phyloP scores from a whole-genome alignment of 2,888 invertebrate genomes.

The Euspilapteryx auroguttella region DNA sequence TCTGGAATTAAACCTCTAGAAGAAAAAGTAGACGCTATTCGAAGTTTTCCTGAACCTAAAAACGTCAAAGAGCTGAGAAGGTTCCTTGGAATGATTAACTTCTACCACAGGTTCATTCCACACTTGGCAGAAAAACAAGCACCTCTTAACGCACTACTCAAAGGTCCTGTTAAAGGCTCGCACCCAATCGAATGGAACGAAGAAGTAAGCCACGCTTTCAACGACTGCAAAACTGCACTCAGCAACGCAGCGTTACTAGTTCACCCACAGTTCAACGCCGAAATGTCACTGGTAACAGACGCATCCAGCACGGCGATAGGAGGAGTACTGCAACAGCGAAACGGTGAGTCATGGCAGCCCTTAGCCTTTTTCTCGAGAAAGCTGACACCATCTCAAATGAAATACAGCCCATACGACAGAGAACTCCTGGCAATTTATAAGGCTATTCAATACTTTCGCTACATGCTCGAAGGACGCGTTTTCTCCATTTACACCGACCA shows the following conservation, averaged over 20 bases:
- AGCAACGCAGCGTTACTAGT: constrained; percentile 10
- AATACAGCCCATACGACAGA: constrained; percentile 17
- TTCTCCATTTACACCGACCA: constrained; percentile 10
- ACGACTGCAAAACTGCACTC: constrained; percentile 9
- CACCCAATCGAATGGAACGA: constrained; percentile 8
- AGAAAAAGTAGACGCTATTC: constrained; percentile 13
- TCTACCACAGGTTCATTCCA: constrained; percentile 15
- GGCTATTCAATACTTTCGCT: constrained; percentile 13
- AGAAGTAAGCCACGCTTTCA: constrained; percentile 7
- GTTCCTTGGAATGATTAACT: constrained; percentile 19
- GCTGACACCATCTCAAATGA: constrained; percentile 13
- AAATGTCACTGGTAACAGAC: constrained; percentile 12
- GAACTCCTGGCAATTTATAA: constrained; percentile 15
- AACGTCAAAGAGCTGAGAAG: constrained; percentile 13
- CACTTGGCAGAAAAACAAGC: constrained; percentile 14
- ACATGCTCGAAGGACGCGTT: constrained; percentile 16
- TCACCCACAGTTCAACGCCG: constrained; percentile 11
- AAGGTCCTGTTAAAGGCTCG: constrained; percentile 4
- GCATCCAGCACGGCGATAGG: constrained; percentile 14
- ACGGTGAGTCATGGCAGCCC: constrained; percentile 10
- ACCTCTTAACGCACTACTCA: constrained; percentile 11
- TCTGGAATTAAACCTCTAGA: constrained; percentile 10
- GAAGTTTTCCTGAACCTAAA: constrained; percentile 10
- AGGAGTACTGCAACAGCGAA: constrained; percentile 16
- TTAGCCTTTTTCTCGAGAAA: constrained; percentile 18